Conservation (phyloP, 1,140 invertebrate genomes). For the Cylas formicarius region DNA sequence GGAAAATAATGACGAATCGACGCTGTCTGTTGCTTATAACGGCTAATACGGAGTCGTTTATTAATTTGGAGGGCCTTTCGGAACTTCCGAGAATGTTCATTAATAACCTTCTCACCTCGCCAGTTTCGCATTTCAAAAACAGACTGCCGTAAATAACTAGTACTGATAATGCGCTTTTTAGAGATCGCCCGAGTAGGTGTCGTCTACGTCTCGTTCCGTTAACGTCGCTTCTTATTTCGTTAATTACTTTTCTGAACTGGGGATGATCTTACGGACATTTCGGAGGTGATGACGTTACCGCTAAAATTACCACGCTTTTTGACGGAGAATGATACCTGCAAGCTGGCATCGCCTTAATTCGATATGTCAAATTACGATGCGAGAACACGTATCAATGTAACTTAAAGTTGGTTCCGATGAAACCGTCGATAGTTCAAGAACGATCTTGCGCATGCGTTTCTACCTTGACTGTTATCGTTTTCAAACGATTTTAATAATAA, state of each 20-base stretch:
- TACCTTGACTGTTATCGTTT: too few relatives aligned
- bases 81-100: constrained; percentile 36
- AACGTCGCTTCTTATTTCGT: too few relatives aligned
- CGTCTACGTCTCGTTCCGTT: too few relatives aligned
- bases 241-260: not conserved
- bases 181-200: too few relatives aligned
- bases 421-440: too few relatives aligned
- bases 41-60: constrained; percentile 43
- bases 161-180: constrained; percentile 35
- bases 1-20: constrained; percentile 46
- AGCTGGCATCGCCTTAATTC: too few relatives aligned
- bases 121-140: constrained; percentile 38
- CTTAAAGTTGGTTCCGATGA: too few relatives aligned
- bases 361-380: too few relatives aligned
- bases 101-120: constrained; percentile 42
- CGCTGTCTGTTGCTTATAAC: constrained; percentile 44
- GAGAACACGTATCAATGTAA: too few relatives aligned
- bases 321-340: too few relatives aligned
- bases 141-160: constrained; percentile 40
- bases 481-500: too few relatives aligned
- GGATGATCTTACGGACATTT: not conserved
- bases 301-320: constrained; percentile 1
- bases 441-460: too few relatives aligned
- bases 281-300: not conserved
- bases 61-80: constrained; percentile 40